Base-by-base conservation (phyloP, 2,113 vertebrate genomes). In the Gopherus evgoodei region DNA sequence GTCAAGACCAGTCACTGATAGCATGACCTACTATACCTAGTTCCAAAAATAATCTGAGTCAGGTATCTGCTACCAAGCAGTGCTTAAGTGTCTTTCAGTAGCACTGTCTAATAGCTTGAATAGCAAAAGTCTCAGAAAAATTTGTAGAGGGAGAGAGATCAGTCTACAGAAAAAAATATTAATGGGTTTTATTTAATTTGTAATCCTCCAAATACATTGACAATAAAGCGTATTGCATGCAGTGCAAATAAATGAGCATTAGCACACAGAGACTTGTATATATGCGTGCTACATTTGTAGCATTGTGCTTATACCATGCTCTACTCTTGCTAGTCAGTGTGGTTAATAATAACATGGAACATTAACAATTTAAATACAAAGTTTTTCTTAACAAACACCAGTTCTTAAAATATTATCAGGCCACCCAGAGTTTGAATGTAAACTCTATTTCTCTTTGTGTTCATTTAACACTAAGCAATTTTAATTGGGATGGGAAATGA, bases 21-120 rank as follows among this genome's bases (percentile, higher is more conserved):
- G 38, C 86, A 82, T 95, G 92, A 75, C 91, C 87, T 90, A 90
- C 84, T 94, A 90, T 9, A 25, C 42, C 62, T 87, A 44, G 42
- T 86, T 87, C 31, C 27, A 54, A 88, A 76, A 29, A 54, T 69
- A n/a, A 76, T 81, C 75, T 53, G 10, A 42, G 90, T 83, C 52
- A 90, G 38, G 24, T 78, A n/a, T 80, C 87, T 84, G 49, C 79
- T 59, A 22, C n/a, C n/a, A 84, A 91, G 44, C 78, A 24, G 72
- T 94, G 5, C 24, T 44, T 76, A 44, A 6, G 11, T 91, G 50
- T 78, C 22, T 65, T 87, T 42, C 42, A 49, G 4, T 87, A 49
- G 50, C 38, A 53, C 91, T 92, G 54, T 57, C 16, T n/a, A 19
- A 42, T 85, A 8, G 72, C 21, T 27, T 56, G 49, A 59, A 24